Conservation (phyloP, 2,113 vertebrate genomes). For the Gnathonemus longibarbis region DNA sequence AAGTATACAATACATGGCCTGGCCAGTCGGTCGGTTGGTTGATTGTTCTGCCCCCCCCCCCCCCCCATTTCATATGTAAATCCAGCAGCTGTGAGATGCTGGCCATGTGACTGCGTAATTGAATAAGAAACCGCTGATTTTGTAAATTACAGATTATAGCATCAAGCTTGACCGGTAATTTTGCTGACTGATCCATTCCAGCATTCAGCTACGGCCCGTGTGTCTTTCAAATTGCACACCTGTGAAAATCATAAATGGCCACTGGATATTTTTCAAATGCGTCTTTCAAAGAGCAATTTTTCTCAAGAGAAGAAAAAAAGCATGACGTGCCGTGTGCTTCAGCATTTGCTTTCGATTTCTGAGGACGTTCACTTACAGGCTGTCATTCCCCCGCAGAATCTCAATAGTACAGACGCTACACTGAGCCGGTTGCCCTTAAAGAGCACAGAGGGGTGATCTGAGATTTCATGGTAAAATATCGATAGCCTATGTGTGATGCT, state of each 20-base stretch:
- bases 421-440: neutral
- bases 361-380: neutral
- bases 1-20: neutral
- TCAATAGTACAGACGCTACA: neutral
- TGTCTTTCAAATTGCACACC: neutral
- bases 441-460: neutral
- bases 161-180: neutral
- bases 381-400: neutral
- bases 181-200: neutral
- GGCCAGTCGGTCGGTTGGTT: neutral
- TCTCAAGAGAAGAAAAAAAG: neutral
- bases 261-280: neutral
- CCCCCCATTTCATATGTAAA: neutral
- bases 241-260: neutral
- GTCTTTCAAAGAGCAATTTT: neutral
- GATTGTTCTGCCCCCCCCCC: neutral
- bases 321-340: neutral
- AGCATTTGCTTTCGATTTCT: neutral
- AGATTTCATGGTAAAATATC: neutral
- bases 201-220: neutral
- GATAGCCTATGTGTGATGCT: neutral
- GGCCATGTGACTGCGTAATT: conserved; percentile 8
- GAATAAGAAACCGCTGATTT: neutral
- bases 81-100: conserved; percentile 2
- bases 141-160: neutral